phyloP scores from a whole-genome alignment of 2,113 vertebrate genomes.

The Notothenia coriiceps region DNA sequence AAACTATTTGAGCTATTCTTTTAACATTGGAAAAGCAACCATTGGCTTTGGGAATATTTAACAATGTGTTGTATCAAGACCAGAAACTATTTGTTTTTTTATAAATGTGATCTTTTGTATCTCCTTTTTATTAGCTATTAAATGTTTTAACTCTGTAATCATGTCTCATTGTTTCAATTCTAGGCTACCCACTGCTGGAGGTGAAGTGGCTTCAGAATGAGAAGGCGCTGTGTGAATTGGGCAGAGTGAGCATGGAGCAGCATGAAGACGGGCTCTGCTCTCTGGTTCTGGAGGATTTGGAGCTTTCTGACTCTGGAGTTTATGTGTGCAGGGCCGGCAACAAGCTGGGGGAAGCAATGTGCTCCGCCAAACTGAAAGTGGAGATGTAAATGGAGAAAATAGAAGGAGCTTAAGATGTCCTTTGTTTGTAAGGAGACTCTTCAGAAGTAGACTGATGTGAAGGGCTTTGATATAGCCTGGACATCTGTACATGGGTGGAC shows the following conservation, averaged over 20 bases:
- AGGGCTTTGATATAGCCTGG: not conserved
- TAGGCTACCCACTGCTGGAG: constrained; percentile 83
- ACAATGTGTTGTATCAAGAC: not conserved
- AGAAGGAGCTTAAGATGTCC: not conserved
- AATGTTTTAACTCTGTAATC: not conserved
- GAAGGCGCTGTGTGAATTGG: constrained; percentile 59
- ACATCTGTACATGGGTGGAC: not conserved
- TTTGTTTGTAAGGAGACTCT: not conserved
- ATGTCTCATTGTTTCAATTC: not conserved
- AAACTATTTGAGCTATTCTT: not conserved
- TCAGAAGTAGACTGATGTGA: not conserved
- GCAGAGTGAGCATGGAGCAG: constrained; percentile 61
- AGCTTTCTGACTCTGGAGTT: constrained; percentile 78
- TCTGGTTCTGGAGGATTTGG: constrained; percentile 73
- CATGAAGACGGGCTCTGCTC: constrained; percentile 79
- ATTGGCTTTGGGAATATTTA: not conserved
- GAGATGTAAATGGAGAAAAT: constrained; percentile 6
- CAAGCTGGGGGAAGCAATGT: constrained; percentile 70
- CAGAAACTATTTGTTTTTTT: not conserved
- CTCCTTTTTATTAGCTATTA: not conserved
- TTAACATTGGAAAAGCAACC: not conserved
- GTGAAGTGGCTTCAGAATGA: constrained; percentile 82
- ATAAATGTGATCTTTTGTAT: not conserved
- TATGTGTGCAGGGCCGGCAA: constrained; percentile 82
- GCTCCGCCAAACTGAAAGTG: constrained; percentile 69